Base-by-base conservation (phyloP, 2,113 vertebrate genomes). In the Periophthalmus modestus region DNA sequence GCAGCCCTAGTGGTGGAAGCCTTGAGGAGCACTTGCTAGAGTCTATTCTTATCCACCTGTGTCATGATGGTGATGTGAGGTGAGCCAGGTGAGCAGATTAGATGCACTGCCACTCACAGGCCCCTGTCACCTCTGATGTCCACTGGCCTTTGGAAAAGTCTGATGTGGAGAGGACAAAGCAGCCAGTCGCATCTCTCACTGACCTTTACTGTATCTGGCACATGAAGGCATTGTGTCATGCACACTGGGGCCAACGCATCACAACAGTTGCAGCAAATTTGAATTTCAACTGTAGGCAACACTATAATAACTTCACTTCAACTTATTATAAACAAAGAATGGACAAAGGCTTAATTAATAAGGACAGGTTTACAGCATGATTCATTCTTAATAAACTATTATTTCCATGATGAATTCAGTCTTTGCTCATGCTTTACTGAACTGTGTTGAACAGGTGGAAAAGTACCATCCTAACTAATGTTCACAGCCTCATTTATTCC, bases 121-220 rank as follows among this genome's bases (percentile, higher is more conserved):
- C 70, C 74, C 54, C 68, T 67, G 54, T 59, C 52, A 55, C 39
- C 75, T 74, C 57, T 82, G 82, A 69, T 69, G 73, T 72, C 33
- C 55, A 10, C 65, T 71, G 80, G 65, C 78, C 75, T 80, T 77
- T 54, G 15, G 19, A 68, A 55, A 39, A 66, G 48, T 84, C 78
- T 89, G 79, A 87, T 86, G 69, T 84, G 34, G 46, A 52, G 46
- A 59, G 48, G 11, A 33, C 52, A 13, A 18, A 76, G n/a, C 47
- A 28, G 7, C 14, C 39, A 57, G 61, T 54, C 54, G 69, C 68
- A 14, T 28, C 68, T 55, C 55, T 62, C 50, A 2, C 6, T 77
- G 78, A 74, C 80, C 81, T 88, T 84, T 80, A 65, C 77, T 71
- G 21, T n/a, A 71, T 68, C 54, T 66, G 62, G 43, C 62, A 65